Evolutionary conservation across 2,888 invertebrate species (phyloP), one percentile per base, ranked within the genome.

Genomic region (Schrankia costaestrigalis): DNA sequence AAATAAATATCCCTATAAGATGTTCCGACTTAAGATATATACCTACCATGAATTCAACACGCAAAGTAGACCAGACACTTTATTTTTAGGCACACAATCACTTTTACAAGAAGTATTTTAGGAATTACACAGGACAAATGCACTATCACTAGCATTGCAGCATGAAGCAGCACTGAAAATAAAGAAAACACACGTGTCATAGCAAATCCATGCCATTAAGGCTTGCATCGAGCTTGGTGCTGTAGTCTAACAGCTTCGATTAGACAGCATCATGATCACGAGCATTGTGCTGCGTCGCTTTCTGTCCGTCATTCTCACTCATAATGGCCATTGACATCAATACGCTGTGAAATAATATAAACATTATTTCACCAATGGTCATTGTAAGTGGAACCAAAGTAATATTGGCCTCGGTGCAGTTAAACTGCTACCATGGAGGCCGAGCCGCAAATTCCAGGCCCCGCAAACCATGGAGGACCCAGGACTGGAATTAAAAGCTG

Each of bases 361-460:
- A 30, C 26, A 56, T 58, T 62, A 63, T 73, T 75, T 67, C 70
- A 63, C 54, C 64, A 59, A 68, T 76, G 75, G 71, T 72, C 67
- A 59, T 65, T 64, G 55, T 49, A 47, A 35, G 43, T 31, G 49
- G 68, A 57, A 63, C 56, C 42, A 64, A 62, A 56, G 58, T 77
- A 78, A 78, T 69, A 46, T 74, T 69, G 74, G 78, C 79, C 78
- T 73, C 67, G 81, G 77, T 79, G 77, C 89, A 89, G 89, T 90
- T 55, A 90, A 90, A 65, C 89, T 93, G 85, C 90, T 92, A 50
- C 91, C 93, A 52, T 88, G 90, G 74, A 91, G 93, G 66, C 91
- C 93, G 62, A 90, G 92, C 67, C 90, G 93, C 71, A 91, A 90
- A 75, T 93, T 93, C 81, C 90, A 91, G 71, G 85, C 85, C 42